phyloP scores from a whole-genome alignment of 2,888 invertebrate genomes.

The Cyrtodaria siliqua region DNA sequence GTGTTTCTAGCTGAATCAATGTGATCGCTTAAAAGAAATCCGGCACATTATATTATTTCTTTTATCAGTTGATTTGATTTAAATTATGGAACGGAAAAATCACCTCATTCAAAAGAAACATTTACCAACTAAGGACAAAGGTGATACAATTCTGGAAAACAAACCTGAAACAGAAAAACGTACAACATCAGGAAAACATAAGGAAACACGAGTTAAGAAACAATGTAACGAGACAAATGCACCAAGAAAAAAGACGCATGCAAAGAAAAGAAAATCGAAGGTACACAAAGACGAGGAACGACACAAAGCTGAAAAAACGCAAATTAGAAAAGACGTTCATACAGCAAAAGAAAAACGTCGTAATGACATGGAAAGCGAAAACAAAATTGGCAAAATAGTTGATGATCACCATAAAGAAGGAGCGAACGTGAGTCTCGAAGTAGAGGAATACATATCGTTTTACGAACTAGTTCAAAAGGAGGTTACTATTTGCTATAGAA shows the following conservation, averaged over 20 bases:
- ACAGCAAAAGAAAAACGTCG: neutral
- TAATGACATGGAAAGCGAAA: neutral
- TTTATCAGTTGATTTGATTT: too few relatives aligned
- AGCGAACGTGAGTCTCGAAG: neutral
- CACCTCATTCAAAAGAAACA: neutral
- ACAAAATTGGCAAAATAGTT: neutral
- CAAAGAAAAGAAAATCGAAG: neutral
- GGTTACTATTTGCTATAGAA: neutral
- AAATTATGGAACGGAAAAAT: neutral
- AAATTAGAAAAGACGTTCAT: neutral
- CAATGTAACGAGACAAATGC: neutral
- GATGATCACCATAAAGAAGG: neutral
- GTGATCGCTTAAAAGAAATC: too few relatives aligned
- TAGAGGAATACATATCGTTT: neutral
- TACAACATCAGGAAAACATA: too few relatives aligned
- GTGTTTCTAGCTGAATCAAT: too few relatives aligned
- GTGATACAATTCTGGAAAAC: too few relatives aligned
- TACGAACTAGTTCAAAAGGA: neutral
- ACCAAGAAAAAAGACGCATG: conserved; percentile 3
- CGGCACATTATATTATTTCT: too few relatives aligned
- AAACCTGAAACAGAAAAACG: too few relatives aligned
- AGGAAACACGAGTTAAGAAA: neutral
- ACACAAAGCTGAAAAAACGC: neutral
- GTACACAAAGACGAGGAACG: neutral
- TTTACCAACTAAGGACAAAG: too few relatives aligned